Evolutionary conservation across 2,113 vertebrate genomes (phyloP).

Genomic region (Aptenodytes forsteri): DNA sequence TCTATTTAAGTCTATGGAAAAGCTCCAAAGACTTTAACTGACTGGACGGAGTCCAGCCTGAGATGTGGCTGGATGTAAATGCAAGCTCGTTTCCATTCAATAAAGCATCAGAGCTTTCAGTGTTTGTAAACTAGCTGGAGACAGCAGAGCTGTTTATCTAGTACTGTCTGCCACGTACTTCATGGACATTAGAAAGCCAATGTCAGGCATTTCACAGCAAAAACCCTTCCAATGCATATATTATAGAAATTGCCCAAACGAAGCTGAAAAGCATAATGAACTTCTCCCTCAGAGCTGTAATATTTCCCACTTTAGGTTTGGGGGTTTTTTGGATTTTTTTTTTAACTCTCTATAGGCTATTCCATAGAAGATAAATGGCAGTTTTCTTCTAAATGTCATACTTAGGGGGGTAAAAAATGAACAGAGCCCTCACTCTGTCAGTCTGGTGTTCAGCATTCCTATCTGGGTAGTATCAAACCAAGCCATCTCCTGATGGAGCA

Average conservation of each 20-base stretch:
- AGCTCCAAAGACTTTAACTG: background rate
- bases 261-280: background rate
- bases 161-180: background rate
- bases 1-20: background rate
- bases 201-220: background rate
- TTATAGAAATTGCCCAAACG: background rate
- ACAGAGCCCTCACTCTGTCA: conserved; percentile 72
- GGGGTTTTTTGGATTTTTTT: no score
- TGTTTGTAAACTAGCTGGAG: background rate
- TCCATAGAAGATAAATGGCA: background rate
- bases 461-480: conserved; percentile 79
- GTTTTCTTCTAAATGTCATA: background rate
- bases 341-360: background rate
- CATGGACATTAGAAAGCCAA: background rate
- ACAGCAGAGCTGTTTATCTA: background rate
- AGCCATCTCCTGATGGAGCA: conserved; percentile 80
- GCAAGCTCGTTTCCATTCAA: background rate
- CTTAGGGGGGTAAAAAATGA: background rate
- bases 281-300: background rate
- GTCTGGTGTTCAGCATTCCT: conserved; percentile 74
- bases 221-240: background rate
- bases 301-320: background rate
- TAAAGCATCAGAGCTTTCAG: background rate
- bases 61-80: background rate
- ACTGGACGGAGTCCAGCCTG: background rate